phyloP scores from a whole-genome alignment of 2,113 vertebrate genomes.

The Prinia subflava region DNA sequence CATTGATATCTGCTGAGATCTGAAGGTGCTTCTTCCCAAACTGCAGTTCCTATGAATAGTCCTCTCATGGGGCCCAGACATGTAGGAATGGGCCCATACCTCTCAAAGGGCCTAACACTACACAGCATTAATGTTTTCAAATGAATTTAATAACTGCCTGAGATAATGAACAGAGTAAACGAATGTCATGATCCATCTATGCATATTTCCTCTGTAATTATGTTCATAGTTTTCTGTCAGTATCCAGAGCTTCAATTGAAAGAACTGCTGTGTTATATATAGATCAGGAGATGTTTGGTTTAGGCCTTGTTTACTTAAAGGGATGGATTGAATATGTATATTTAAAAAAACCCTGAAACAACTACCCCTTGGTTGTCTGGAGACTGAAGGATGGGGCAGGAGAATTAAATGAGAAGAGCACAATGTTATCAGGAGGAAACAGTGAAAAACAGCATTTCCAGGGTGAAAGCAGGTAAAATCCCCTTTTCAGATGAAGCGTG shows the following conservation, averaged over 20 bases:
- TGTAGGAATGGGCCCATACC: neutral
- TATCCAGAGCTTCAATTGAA: neutral
- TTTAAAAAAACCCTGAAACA: neutral
- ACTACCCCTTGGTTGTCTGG: neutral
- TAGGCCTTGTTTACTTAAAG: slow-evolving; percentile 40
- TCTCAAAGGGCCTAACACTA: neutral
- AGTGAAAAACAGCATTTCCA: neutral
- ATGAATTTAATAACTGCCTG: slow-evolving; percentile 17
- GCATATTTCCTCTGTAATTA: slow-evolving; percentile 30
- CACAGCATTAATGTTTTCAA: neutral
- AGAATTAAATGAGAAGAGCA: neutral
- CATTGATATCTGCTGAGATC: neutral
- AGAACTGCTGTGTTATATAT: neutral
- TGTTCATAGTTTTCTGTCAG: slow-evolving; percentile 3
- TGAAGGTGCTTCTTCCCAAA: neutral
- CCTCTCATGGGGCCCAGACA: neutral
- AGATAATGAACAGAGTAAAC: slow-evolving; percentile 25
- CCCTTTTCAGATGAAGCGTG: neutral
- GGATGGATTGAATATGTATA: neutral
- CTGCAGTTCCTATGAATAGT: neutral
- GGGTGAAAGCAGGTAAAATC: neutral
- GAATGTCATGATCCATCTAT: neutral
- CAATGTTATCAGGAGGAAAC: rapidly evolving
- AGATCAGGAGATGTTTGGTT: slow-evolving; percentile 4
- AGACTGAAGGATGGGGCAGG: neutral